phyloP scores from a whole-genome alignment of 2,113 vertebrate genomes.

The Sphaerodactylus townsendi region DNA sequence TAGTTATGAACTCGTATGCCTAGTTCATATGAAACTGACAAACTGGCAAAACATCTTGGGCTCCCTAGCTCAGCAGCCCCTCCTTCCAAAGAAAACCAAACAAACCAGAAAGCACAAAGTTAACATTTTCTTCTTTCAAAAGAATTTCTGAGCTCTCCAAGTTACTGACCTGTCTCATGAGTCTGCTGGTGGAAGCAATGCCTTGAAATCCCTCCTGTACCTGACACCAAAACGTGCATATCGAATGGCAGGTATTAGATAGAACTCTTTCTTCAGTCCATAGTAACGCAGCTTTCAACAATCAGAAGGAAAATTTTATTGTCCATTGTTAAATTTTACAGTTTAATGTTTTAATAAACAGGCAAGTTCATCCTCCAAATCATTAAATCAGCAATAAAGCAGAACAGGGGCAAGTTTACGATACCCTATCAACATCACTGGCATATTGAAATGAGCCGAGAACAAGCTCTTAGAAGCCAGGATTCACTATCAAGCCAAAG shows the following conservation, averaged over 20 bases:
- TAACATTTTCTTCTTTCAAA: conserved; percentile 25
- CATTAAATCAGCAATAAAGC: conserved; percentile 61
- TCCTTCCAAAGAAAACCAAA: too few species aligned
- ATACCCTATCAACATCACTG: conserved; percentile 44
- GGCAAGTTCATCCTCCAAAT: conserved; percentile 34
- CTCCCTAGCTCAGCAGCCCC: background rate
- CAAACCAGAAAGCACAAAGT: conserved; percentile 27
- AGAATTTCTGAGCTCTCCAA: background rate
- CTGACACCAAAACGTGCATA: background rate
- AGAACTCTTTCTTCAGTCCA: conserved; percentile 28
- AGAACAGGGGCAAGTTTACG: conserved; percentile 42
- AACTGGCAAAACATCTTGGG: background rate
- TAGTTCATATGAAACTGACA: background rate
- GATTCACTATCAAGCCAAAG: background rate
- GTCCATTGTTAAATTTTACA: conserved; percentile 59
- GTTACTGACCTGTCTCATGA: background rate
- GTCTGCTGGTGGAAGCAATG: background rate
- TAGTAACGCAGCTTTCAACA: conserved; percentile 15
- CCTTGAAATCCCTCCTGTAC: background rate
- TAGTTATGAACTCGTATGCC: background rate
- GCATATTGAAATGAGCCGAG: conserved; percentile 41
- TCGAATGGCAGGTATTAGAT: background rate
- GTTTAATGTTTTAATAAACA: conserved; percentile 68
- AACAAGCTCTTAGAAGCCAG: background rate
- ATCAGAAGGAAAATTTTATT: conserved; percentile 55